Percentiles rank a stretch among this genome's conserved stretches.
Conservation (phyloP, 1,140 invertebrate species). For the Brachionus plicatilis region DNA sequence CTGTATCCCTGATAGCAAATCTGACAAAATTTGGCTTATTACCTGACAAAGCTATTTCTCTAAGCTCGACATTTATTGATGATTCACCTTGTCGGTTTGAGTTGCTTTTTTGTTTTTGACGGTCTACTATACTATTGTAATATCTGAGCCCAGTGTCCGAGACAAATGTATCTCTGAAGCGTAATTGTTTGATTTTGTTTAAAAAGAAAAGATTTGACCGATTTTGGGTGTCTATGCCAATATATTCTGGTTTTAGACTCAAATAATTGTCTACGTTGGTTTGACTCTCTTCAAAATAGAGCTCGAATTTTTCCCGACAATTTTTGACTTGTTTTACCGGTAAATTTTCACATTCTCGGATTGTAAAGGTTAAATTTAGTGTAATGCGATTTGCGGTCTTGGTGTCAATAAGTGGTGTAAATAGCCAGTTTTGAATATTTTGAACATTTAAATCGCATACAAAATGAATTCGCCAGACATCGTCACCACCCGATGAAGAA, state of each 20-base stretch:
- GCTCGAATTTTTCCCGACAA: slow-evolving; percentile 40
- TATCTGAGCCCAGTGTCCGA: slow-evolving; percentile 32
- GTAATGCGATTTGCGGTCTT: slow-evolving; percentile 16
- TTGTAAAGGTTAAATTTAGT: slow-evolving; percentile 30
- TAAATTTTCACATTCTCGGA: slow-evolving; percentile 34
- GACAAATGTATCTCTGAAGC: slow-evolving; percentile 36
- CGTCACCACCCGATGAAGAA: slow-evolving; percentile 2
- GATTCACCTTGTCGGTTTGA: slow-evolving; percentile 10
- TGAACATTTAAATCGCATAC: slow-evolving; percentile 38
- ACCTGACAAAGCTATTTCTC: neutral
- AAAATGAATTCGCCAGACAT: slow-evolving; percentile 39
- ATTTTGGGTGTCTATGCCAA: neutral
- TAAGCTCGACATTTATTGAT: slow-evolving; percentile 26
- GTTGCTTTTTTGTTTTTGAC: neutral
- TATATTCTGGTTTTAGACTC: neutral
- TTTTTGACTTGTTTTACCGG: slow-evolving; percentile 29
- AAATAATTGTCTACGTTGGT: neutral
- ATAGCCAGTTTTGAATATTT: slow-evolving; percentile 38
- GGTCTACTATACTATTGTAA: slow-evolving; percentile 16
- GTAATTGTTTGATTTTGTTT: slow-evolving; percentile 33
- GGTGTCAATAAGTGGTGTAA: slow-evolving; percentile 19
- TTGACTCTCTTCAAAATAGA: slow-evolving; percentile 17
- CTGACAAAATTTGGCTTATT: neutral
- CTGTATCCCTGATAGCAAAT: slow-evolving; percentile 26
- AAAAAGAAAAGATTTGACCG: slow-evolving; percentile 13